Evolutionary conservation across 2,797 vertebrate species (phyloP).

Genomic region (Sebastes nivosus): DNA sequence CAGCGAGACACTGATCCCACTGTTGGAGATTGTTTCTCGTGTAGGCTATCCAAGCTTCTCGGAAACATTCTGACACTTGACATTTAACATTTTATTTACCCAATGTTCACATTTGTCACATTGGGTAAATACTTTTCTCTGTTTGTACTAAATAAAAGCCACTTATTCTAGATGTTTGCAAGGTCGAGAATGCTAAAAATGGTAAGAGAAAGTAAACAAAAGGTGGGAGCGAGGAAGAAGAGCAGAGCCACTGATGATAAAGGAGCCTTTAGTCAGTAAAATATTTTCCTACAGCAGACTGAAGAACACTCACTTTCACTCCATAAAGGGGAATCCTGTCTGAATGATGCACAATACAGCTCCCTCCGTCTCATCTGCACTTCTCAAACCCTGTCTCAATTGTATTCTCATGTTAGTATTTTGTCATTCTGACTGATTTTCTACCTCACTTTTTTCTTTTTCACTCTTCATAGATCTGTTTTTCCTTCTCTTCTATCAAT

Average conservation of each 20-base stretch:
- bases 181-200: constrained; percentile 4
- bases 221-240: neutral
- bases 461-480: neutral
- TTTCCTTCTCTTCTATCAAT: neutral
- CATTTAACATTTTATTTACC: constrained; percentile 40
- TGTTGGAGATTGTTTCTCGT: constrained; percentile 35
- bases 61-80: constrained; percentile 53
- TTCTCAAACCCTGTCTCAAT: neutral
- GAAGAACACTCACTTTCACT: constrained; percentile 18
- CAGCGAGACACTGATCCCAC: constrained; percentile 26
- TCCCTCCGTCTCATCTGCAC: neutral
- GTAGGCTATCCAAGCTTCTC: constrained; percentile 33
- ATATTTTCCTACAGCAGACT: constrained; percentile 2
- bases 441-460: neutral
- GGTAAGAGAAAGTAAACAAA: constrained; percentile 1
- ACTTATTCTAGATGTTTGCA: neutral
- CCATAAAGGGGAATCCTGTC: constrained; percentile 42
- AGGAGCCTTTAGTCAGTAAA: constrained; percentile 8
- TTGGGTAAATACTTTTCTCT: neutral
- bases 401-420: neutral
- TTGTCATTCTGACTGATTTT: neutral
- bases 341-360: constrained; percentile 1
- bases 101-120: neutral
- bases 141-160: neutral
- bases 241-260: neutral